Evolutionary conservation across 2,888 invertebrate species (phyloP).

Genomic region (Chalcis sispes): DNA sequence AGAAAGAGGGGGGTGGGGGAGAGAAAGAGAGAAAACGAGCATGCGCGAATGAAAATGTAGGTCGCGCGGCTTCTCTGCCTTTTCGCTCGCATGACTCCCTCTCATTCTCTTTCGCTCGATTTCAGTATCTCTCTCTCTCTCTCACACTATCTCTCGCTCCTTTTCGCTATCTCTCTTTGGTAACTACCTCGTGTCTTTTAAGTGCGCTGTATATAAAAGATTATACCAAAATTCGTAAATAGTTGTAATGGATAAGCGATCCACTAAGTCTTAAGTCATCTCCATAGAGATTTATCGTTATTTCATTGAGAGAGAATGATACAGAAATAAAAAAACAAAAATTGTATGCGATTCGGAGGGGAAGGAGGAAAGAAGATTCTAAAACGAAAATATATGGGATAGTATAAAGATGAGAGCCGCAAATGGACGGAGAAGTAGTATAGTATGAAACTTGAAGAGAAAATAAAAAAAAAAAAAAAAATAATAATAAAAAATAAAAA

Average conservation of each 20-base stretch:
- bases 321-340: background rate
- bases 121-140: slow-evolving; percentile 29
- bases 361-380: background rate
- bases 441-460: background rate
- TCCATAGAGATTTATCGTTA: slow-evolving; percentile 61
- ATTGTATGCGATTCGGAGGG: too few species aligned
- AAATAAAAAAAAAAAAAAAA: background rate
- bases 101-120: slow-evolving; percentile 6
- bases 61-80: slow-evolving; percentile 42
- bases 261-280: slow-evolving; percentile 42
- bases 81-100: slow-evolving; percentile 15
- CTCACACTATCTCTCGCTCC: slow-evolving; percentile 9
- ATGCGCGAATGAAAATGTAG: slow-evolving; percentile 61
- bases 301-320: slow-evolving; percentile 56
- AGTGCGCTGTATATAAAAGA: slow-evolving; percentile 63
- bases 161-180: slow-evolving; percentile 24
- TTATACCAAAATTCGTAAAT: slow-evolving; percentile 68
- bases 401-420: background rate
- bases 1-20: background rate
- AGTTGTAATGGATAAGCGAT: slow-evolving; percentile 53
- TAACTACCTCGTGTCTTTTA: too few species aligned
- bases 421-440: background rate
- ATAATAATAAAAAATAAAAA: slow-evolving; percentile 1
- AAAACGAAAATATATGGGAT: background rate
- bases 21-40: slow-evolving; percentile 36